Conservation (phyloP, 2,113 vertebrate species). For the Helogale parvula region DNA sequence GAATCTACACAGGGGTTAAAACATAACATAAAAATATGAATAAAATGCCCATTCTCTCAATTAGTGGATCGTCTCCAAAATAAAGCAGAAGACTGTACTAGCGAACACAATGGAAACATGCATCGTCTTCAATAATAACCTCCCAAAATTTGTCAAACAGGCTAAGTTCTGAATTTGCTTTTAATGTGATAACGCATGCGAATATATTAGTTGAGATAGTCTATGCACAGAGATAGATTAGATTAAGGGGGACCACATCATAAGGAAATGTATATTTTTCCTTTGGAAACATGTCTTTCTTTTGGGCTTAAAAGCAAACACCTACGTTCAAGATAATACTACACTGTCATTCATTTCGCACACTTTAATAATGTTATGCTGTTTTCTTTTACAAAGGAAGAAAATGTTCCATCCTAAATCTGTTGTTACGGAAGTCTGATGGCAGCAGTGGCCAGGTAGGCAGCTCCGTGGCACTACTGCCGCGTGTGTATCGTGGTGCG, state of each 20-base stretch:
- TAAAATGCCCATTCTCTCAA: conserved; percentile 3
- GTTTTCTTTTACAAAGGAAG: neutral
- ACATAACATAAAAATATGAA: neutral
- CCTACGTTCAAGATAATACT: neutral
- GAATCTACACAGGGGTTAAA: neutral
- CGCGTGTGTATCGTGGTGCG: neutral
- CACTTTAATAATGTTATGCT: neutral
- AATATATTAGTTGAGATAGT: neutral
- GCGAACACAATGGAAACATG: neutral
- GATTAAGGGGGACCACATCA: neutral
- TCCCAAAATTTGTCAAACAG: neutral
- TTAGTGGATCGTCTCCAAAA: neutral
- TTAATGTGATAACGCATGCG: neutral
- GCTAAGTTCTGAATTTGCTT: neutral
- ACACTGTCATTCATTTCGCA: neutral
- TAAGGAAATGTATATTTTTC: neutral
- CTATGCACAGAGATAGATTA: neutral
- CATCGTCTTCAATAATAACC: neutral
- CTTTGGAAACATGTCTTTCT: conserved; percentile 1
- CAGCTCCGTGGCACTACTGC: neutral
- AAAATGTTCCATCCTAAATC: neutral
- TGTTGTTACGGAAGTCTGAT: neutral
- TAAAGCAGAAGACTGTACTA: neutral
- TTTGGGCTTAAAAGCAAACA: conserved; percentile 5
- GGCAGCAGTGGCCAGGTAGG: neutral